Evolutionary conservation across 1,140 invertebrate species (phyloP).

Genomic region (Drosophila kikkawai): DNA sequence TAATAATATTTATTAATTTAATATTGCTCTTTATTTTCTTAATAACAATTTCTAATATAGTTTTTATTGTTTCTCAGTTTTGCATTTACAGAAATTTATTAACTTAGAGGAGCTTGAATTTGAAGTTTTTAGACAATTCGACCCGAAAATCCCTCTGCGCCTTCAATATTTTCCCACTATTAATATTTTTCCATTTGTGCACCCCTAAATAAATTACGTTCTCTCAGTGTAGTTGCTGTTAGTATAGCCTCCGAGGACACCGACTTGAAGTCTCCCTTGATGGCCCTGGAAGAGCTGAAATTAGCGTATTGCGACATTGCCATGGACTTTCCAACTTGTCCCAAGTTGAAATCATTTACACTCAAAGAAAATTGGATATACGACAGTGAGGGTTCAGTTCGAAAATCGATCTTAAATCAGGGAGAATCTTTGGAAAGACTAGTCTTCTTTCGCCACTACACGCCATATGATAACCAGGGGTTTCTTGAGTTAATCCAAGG

Average conservation of each 20-base stretch:
- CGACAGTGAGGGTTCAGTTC: not conserved
- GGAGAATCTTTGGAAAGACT: not conserved
- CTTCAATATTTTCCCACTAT: not conserved
- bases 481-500: not conserved
- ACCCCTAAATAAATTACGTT: not conserved
- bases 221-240: not conserved
- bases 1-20: no score
- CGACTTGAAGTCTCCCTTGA: not conserved
- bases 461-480: not conserved
- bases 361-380: not conserved
- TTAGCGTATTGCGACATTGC: not conserved
- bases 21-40: not conserved
- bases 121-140: not conserved
- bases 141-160: not conserved
- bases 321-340: not conserved
- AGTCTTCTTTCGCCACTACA: not conserved
- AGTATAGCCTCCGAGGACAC: not conserved
- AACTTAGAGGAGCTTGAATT: not conserved
- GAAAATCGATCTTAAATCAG: not conserved
- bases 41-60: not conserved
- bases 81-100: not conserved
- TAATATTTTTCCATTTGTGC: not conserved
- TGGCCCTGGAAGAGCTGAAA: not conserved
- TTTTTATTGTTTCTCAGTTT: not conserved
- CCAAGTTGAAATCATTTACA: not conserved